Evolutionary conservation across 2,113 vertebrate genomes (phyloP), one percentile per base, ranked within the genome.

Genomic region (Platichthys stellatus): DNA sequence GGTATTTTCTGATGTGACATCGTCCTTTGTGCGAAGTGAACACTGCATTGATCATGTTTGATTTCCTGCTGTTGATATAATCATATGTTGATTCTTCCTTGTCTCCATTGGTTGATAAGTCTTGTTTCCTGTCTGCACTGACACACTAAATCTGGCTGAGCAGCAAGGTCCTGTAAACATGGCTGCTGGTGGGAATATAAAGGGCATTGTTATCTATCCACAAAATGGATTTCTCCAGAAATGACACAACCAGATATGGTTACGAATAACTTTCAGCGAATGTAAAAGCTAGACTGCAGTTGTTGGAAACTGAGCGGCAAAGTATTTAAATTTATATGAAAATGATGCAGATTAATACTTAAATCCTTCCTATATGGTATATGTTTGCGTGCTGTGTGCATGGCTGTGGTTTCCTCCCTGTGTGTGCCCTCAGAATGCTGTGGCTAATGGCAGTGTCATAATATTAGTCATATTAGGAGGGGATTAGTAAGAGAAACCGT

Each of bases 381-480:
- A 56, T 66, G 53, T 80, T 24, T 81, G 54, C 68, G 18, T 67
- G 40, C 60, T 63, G 69, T 72, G 26, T 78, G 56, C 24, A 28
- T 14, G 26, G 21, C 65, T 20, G 12, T 66, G 7, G 21, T 64
- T 13, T 49, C 63, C 35, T 23, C n/a, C 43, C 66, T 78, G 80
- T 74, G 45, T 78, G 80, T 76, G 45, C 70, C 69, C 84, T 75
- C 63, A 43, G 18, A 76, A 74, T 53, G 81, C 83, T 88, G 78
- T 78, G 79, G 85, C 84, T 89, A 86, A 92, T 88, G 78, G 85
- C 78, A 66, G 63, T 86, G 85, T 86, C 88, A 88, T 80, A 90
- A 90, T 90, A 91, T 92, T 90, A 90, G 82, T 89, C 90, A 87
- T 85, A 90, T 91, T 92, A 92, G 83, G 70, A 82, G 72, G 47